phyloP scores from a whole-genome alignment of 2,888 invertebrate species.

The Crepidodera aurea region DNA sequence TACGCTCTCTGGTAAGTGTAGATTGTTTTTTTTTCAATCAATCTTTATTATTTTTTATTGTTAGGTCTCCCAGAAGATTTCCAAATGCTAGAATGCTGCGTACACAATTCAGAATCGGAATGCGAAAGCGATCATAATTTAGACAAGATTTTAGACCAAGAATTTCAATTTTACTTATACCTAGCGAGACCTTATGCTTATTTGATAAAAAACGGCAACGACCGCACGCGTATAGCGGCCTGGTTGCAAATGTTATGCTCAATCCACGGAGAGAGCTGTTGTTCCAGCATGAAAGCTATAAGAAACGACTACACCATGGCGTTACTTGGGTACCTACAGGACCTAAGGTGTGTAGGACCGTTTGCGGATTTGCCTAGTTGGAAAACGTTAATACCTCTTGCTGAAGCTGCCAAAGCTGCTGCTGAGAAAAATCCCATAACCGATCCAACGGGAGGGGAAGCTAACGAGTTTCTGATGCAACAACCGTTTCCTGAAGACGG shows the following conservation, averaged over 20 bases:
- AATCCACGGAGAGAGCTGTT: constrained; percentile 60
- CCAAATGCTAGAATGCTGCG: constrained; percentile 53
- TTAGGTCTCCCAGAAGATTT: constrained; percentile 58
- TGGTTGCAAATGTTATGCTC: constrained; percentile 65
- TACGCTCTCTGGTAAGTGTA: constrained; percentile 46
- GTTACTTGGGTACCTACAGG: constrained; percentile 61
- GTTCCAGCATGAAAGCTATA: constrained; percentile 64
- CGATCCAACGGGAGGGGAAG: constrained; percentile 62
- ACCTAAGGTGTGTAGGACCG: constrained; percentile 62
- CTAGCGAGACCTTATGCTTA: constrained; percentile 62
- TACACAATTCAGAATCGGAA: constrained; percentile 49
- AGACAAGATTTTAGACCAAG: constrained; percentile 60
- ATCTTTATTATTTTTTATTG: too few species aligned
- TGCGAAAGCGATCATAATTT: constrained; percentile 56
- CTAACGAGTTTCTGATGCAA: constrained; percentile 61
- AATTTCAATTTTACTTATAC: constrained; percentile 63
- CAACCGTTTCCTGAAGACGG: constrained; percentile 65
- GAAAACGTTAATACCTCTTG: constrained; percentile 58
- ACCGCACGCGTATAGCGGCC: constrained; percentile 60
- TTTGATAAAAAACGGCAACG: constrained; percentile 58
- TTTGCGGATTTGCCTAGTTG: constrained; percentile 63
- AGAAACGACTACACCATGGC: constrained; percentile 67
- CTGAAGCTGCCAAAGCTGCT: constrained; percentile 58
- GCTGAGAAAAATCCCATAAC: constrained; percentile 60
- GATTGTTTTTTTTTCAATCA: too few species aligned